These are phyloP conservation scores for Spatulosminthurus flaviceps DNA, from an alignment of 2,888 invertebrate genomes.

Conservation along the genomic window DNA sequence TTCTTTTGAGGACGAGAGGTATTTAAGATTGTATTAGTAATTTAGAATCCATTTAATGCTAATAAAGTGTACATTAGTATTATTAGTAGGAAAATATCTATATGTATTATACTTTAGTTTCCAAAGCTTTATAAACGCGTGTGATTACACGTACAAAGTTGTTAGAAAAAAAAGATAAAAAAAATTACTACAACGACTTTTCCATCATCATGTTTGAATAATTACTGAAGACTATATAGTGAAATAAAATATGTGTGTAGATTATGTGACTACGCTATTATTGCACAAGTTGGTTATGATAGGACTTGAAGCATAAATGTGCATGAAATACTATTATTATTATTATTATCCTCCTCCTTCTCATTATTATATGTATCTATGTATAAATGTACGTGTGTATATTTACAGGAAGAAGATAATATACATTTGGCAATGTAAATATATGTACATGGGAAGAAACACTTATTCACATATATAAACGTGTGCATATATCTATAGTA, in stretches of 20 bases:
- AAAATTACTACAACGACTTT: constrained; percentile 1
- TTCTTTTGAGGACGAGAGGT: background rate
- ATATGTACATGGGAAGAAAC: background rate
- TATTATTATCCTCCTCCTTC: no score
- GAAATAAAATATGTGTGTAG: no score
- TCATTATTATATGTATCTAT: no score
- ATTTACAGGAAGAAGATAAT: no score
- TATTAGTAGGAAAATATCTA: background rate
- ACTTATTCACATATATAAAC: background rate
- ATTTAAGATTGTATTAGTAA: constrained; percentile 9
- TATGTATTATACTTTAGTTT: no score
- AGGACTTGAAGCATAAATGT: no score
- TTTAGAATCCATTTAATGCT: constrained; percentile 11
- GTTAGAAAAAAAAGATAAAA: background rate
- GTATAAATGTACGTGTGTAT: no score
- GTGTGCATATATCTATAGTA: background rate
- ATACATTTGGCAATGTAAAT: background rate
- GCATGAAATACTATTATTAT: no score
- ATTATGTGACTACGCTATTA: no score
- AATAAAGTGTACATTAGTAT: background rate
- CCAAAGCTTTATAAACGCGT: no score
- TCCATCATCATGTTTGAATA: constrained; percentile 14
- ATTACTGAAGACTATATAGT: background rate
- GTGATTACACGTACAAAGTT: no score
- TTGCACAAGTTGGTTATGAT: no score